A percentile compares a stretch with the other conserved stretches of the same genome.
phyloP scores from a whole-genome alignment of 1,140 invertebrate genomes.

The Mamestra configurata region DNA sequence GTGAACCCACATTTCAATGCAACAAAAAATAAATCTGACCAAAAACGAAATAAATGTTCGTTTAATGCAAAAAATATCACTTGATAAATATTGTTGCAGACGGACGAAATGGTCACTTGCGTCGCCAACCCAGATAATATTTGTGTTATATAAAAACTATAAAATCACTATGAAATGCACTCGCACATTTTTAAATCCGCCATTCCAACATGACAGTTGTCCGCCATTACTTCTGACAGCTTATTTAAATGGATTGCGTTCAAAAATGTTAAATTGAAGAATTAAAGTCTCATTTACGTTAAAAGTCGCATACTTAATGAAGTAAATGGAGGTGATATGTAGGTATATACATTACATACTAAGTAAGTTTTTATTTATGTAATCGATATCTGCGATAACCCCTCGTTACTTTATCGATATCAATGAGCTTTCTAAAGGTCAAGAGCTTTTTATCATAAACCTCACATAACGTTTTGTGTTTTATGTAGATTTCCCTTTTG shows the following conservation, averaged over 20 bases:
- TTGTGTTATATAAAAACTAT: conserved; percentile 27
- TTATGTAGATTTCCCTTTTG: background rate
- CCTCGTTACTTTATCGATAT: background rate
- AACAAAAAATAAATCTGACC: background rate
- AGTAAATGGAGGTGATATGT: background rate
- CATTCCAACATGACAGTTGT: background rate
- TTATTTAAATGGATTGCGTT: conserved; percentile 11
- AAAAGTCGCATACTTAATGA: conserved; percentile 10
- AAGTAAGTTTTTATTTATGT: background rate
- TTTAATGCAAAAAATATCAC: background rate
- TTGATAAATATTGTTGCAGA: conserved; percentile 15
- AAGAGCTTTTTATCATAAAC: background rate
- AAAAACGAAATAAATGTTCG: background rate
- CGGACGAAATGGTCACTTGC: background rate
- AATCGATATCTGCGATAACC: background rate
- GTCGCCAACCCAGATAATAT: background rate
- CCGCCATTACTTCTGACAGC: conserved; percentile 10
- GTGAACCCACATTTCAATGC: background rate
- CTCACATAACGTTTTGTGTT: background rate
- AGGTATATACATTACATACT: background rate
- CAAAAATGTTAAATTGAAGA: conserved; percentile 6
- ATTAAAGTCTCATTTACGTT: conserved; percentile 1
- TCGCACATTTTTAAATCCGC: conserved; percentile 4
- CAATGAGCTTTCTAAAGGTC: background rate
- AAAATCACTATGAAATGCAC: background rate